Base-by-base conservation (phyloP, 2,797 vertebrate genomes). In the Phaenicophaeus curvirostris region DNA sequence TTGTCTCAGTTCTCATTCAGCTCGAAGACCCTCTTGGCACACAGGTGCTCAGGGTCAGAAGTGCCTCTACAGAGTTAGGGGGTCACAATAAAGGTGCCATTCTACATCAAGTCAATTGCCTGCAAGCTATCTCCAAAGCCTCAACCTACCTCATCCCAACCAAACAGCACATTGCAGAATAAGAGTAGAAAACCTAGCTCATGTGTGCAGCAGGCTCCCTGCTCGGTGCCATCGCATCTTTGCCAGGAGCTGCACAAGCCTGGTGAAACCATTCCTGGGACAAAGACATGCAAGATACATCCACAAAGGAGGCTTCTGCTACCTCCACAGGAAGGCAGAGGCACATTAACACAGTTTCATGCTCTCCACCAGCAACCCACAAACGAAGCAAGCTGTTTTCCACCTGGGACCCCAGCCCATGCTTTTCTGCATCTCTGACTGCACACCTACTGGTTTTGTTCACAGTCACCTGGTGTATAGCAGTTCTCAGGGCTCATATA, bases 161-260 rank as follows among this genome's bases (percentile, higher is more conserved):
- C 14, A 57, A 69, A 5, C 25, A 69, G n/a, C 27, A 62, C 4
- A 1, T 30, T 31, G 30, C 15, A 15, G 42, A 68, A 14, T 15
- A 19, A 58, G 31, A 11, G 30, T 5, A 25, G 50, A 77, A 58
- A 53, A 8, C 18, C 21, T 85, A 63, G 61, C 30, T 46, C 37
- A 13, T 0, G 2, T 10, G 6, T 1, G 10, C 19, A 15, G 54
- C 41, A n/a, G 17, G 13, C 27, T 71, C n/a, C 37, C 55, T 27
- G 3, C 28, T 41, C 48, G 8, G 15, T 1, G 6, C 42, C 51
- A 9, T 5, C 33, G 21, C 5, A 2, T 13, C 66, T 50, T 51
- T 51, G 53, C 31, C 42, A 11, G 11, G 41, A 87, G 59, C 28
- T 59, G 13, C n/a, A 4, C 0, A 1, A 1, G 1, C 21, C n/a